phyloP scores from a whole-genome alignment of 1,140 invertebrate species.

The Drosophila bifasciata region DNA sequence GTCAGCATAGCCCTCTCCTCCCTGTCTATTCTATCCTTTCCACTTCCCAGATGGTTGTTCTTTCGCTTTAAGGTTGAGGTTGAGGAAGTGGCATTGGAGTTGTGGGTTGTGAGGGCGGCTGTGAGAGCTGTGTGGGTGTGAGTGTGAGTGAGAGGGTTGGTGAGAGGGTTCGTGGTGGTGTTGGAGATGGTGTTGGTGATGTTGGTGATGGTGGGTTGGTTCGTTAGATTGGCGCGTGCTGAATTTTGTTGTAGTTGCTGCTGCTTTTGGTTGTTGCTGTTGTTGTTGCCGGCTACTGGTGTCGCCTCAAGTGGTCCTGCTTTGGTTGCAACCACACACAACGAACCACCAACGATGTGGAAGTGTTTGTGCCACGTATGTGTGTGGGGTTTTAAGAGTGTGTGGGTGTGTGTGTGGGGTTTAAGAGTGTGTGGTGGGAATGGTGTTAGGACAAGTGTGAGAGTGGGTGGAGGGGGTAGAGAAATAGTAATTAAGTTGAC shows the following conservation, averaged over 20 bases:
- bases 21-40: conserved; percentile 16
- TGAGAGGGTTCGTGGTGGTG: conserved; percentile 11
- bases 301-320: conserved; percentile 81
- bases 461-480: conserved; percentile 30
- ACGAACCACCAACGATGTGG: conserved; percentile 45
- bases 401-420: conserved; percentile 24
- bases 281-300: conserved; percentile 46
- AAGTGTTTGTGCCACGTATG: conserved; percentile 7
- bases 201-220: conserved; percentile 65
- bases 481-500: conserved; percentile 80
- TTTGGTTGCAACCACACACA: conserved; percentile 72
- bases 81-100: conserved; percentile 13
- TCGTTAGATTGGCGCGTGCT: conserved; percentile 74
- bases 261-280: conserved; percentile 40
- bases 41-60: conserved; percentile 36
- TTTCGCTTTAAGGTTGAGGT: conserved; percentile 53
- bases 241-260: conserved; percentile 50
- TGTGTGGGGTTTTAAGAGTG: conserved; percentile 14
- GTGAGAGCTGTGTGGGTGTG: conserved; percentile 27
- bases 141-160: conserved; percentile 32
- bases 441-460: conserved; percentile 31
- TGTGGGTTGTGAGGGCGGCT: conserved; percentile 21
- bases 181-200: conserved; percentile 4
- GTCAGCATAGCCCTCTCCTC: conserved; percentile 44
- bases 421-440: conserved; percentile 16